phyloP scores from a whole-genome alignment of 1,140 invertebrate genomes.

The Cydia pomonella region DNA sequence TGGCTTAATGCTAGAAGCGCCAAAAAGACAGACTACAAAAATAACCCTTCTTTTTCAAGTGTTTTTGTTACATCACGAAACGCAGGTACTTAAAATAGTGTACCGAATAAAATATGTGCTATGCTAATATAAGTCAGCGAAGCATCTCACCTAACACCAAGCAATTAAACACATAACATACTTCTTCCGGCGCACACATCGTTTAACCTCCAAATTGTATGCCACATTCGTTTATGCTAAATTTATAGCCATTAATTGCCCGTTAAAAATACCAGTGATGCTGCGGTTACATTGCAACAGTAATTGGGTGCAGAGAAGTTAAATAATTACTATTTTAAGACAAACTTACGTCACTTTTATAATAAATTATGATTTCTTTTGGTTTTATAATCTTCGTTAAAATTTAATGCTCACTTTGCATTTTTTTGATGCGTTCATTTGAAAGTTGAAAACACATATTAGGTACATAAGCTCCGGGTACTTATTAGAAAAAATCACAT shows the following conservation, averaged over 20 bases:
- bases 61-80: no score
- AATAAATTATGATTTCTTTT: neutral
- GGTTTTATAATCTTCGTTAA: neutral
- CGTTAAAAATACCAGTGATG: neutral
- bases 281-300: neutral
- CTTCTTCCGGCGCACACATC: neutral
- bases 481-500: no score
- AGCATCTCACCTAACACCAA: neutral
- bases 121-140: neutral
- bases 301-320: constrained; percentile 1
- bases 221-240: constrained; percentile 13
- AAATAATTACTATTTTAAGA: neutral
- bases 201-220: neutral
- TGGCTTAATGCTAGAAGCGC: no score
- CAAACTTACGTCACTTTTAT: neutral
- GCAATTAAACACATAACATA: neutral
- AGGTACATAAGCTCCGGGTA: no score
- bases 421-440: neutral
- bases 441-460: neutral
- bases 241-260: neutral
- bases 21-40: no score
- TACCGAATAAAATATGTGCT: neutral
- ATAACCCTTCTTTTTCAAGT: no score
- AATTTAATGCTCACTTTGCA: no score
- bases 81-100: neutral